Evolutionary conservation across 2,797 vertebrate genomes (phyloP), one percentile per base, ranked within the genome.

Genomic region (Chiroxiphia lanceolata): DNA sequence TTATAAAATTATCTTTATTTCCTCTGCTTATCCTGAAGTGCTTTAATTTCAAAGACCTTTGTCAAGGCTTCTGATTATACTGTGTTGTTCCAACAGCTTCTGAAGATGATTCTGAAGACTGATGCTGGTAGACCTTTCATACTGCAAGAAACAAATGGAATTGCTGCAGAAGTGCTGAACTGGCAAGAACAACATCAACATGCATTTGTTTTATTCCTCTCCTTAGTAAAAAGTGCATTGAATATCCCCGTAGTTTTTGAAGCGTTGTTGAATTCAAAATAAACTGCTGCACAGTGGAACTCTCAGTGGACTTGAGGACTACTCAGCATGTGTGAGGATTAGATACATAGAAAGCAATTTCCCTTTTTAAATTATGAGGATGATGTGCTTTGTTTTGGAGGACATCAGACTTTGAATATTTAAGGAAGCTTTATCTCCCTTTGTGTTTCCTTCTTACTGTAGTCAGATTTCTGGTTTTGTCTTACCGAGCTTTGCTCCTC

Each of bases 101-200:
- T 60, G 98, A 98, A 48, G 98, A 98, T 70, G 99, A 99, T 93
- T 99, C 98, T 13, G 99, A 99, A 92, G 97, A 96, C 45, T 94
- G 98, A 99, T 87, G 93, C 93, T 95, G 97, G 44, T 95, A 97
- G 98, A 91, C 11, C 98, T 40, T 98, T 98, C 19, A 54, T 93
- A 87, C 84, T 91, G 86, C 83, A 78, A 93, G 94, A 96, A 75
- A 93, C 56, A 86, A 90, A 90, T 22, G 61, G 95, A 97, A 94
- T 89, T 85, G 92, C 96, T 96, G 81, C 97, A 94, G 96, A 98
- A 95, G 92, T 95, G 96, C 94, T 97, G 94, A 97, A 94, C 71
- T 95, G 94, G 95, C 96, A 97, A 97, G 97, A 96, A 77, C 77
- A 82, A 70, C 56, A 8, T 90, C 93, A 91, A 79, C 74, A 10